Evolutionary conservation across 1,140 invertebrate genomes (phyloP).

Genomic region (Homarus americanus): DNA sequence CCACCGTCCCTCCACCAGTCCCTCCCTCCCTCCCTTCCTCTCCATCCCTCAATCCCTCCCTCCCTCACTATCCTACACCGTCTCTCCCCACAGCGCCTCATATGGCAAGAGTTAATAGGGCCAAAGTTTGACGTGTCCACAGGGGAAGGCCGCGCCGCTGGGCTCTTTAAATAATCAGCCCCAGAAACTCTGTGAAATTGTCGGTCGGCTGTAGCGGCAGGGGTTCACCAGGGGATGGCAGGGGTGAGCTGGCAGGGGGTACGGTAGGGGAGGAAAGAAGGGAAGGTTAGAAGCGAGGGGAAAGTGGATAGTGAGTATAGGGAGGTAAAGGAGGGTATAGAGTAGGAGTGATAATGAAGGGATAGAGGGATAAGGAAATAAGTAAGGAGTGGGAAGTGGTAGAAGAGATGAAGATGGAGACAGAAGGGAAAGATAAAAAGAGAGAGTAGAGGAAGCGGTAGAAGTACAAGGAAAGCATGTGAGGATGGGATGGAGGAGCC

Average conservation of each 20-base stretch:
- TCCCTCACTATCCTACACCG: neutral
- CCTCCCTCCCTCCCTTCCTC: neutral
- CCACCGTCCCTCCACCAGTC: neutral
- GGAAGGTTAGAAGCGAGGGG: neutral
- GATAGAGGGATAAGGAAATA: neutral
- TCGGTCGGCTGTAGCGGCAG: neutral
- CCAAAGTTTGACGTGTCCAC: slow-evolving; percentile 59
- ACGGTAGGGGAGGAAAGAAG: too few species aligned
- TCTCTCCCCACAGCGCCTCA: slow-evolving; percentile 20
- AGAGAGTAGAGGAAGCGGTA: too few species aligned
- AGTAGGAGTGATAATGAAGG: neutral
- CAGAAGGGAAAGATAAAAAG: neutral
- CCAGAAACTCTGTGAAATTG: slow-evolving; percentile 46
- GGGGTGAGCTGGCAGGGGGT: too few species aligned
- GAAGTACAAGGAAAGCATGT: too few species aligned
- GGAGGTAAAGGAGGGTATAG: neutral
- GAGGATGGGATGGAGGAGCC: too few species aligned
- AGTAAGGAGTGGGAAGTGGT: neutral
- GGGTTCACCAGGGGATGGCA: neutral
- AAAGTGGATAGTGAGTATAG: neutral
- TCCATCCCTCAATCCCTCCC: neutral
- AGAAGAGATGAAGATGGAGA: neutral
- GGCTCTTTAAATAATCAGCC: slow-evolving; percentile 50
- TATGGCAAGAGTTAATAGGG: slow-evolving; percentile 59
- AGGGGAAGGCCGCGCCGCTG: neutral